These are phyloP conservation scores for Microchirus variegatus DNA, from an alignment of 2,797 vertebrate genomes.

Conservation along the genomic window DNA sequence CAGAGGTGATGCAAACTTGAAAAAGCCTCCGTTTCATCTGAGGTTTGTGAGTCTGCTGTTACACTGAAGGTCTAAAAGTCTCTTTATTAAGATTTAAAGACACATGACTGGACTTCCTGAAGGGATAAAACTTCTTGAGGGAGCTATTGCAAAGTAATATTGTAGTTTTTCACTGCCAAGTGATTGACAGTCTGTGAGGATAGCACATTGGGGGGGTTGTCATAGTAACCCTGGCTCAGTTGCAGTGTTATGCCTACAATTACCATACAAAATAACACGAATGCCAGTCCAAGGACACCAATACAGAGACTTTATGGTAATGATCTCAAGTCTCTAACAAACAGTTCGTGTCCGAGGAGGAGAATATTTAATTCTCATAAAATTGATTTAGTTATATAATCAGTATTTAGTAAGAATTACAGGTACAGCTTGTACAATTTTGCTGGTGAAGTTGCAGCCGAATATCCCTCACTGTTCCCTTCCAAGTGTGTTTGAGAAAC, in stretches of 20 bases:
- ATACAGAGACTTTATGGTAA: constrained; percentile 27
- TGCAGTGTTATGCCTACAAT: constrained; percentile 42
- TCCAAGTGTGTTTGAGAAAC: too few species aligned
- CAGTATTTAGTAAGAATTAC: too few species aligned
- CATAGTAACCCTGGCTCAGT: constrained; percentile 44
- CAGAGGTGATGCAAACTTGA: too few species aligned
- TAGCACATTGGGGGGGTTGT: constrained; percentile 44
- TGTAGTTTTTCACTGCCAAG: constrained; percentile 31
- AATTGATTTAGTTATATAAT: too few species aligned
- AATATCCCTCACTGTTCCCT: too few species aligned
- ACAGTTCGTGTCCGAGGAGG: background rate
- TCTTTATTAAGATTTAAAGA: background rate
- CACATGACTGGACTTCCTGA: background rate
- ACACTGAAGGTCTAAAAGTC: background rate
- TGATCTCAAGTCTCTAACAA: constrained; percentile 6
- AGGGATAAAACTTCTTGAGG: constrained; percentile 13
- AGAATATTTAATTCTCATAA: too few species aligned
- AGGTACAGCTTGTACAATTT: too few species aligned
- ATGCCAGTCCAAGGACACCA: constrained; percentile 44
- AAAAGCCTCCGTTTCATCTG: background rate
- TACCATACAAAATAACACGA: constrained; percentile 40
- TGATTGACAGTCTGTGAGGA: constrained; percentile 51
- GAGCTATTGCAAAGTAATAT: constrained; percentile 22
- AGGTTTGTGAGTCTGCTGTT: background rate
- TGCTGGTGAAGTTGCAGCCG: too few species aligned